Base-by-base conservation (phyloP, 2,888 invertebrate genomes). In the Rhyacophila evoluta region DNA sequence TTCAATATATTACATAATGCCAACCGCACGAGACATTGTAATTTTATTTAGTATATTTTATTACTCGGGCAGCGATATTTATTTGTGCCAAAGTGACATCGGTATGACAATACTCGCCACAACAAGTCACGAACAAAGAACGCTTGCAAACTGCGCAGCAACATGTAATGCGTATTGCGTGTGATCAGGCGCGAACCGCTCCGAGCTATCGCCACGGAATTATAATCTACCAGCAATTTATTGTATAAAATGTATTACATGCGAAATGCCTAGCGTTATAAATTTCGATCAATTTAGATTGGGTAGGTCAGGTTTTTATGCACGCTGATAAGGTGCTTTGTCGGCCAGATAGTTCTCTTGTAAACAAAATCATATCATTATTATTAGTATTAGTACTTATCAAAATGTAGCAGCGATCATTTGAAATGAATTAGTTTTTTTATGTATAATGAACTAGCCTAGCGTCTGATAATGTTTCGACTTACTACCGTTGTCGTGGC, bases 301-400 rank as follows among this genome's bases (percentile, higher is more conserved):
- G 71, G 41, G 78, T 55, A 74, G 74, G 78, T 78, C 78, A 78
- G 71, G 74, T 74, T 78, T 75, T 78, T 70, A 74, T 55, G 55
- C 19, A 55, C 8, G 2, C 25, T 25, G 55, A 55, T 55, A 55
- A 55, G 55, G 19, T 19, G 55, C 55, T 55, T 55, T 55, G 55
- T 55, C 55, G 55, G 55, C 15, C 55, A 55, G 19, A 55, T 55
- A 55, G 55, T 55, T 19, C 19, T 5, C 55, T 55, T 55, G 55
- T 55, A 55, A 55, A 55, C 55, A 55, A 55, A 55, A 55, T 55
- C 19, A 19, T 55, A 55, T 55, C 55, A 8, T 55, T 55, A 55
- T 55, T 39, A 39, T 39, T 39, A 39, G 39, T 39, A n/a, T n/a
- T 33, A 33, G 6, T 6, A 55, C 19, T 55, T 55, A 55, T 55